Percentiles rank a stretch among this genome's conserved stretches.
These are phyloP conservation scores for Dromius quadrimaculatus DNA, from an alignment of 2,888 invertebrate genomes.

Conservation along the genomic window DNA sequence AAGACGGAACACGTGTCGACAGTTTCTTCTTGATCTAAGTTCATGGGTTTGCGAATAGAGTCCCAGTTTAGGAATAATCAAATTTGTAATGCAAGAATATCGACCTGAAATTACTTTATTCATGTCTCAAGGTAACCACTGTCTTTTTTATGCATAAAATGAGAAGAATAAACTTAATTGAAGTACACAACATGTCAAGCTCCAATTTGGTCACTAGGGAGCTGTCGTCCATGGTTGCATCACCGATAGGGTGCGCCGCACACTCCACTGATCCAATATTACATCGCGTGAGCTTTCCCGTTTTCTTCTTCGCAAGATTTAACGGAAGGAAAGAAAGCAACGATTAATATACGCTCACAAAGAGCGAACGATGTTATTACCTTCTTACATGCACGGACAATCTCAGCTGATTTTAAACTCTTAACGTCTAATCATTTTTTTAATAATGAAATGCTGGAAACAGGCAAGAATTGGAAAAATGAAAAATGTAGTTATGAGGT, in stretches of 20 bases:
- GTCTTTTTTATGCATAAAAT: background rate
- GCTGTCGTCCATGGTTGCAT: background rate
- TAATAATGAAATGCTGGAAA: constrained; percentile 30
- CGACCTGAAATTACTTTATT: no score
- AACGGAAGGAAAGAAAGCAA: constrained; percentile 44
- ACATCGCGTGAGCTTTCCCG: constrained; percentile 48
- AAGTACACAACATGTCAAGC: no score
- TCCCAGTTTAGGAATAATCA: no score
- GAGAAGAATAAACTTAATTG: no score
- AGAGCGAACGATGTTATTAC: constrained; percentile 38
- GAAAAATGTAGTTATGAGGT: no score
- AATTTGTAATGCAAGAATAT: no score
- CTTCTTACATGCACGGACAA: constrained; percentile 40
- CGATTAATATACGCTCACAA: constrained; percentile 46
- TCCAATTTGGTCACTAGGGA: no score
- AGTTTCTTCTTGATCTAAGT: no score
- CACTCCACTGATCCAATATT: constrained; percentile 47
- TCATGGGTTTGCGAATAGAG: no score
- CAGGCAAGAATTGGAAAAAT: constrained; percentile 5
- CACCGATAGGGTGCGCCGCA: constrained; percentile 7
- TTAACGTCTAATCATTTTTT: constrained; percentile 42
- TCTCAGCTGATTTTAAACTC: constrained; percentile 33
- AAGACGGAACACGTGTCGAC: no score
- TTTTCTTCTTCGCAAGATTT: constrained; percentile 44
- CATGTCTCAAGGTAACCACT: background rate